Percentiles rank a stretch among this genome's conserved stretches.
Evolutionary conservation across 2,888 invertebrate genomes (phyloP).

Genomic region (Biston stratarius): DNA sequence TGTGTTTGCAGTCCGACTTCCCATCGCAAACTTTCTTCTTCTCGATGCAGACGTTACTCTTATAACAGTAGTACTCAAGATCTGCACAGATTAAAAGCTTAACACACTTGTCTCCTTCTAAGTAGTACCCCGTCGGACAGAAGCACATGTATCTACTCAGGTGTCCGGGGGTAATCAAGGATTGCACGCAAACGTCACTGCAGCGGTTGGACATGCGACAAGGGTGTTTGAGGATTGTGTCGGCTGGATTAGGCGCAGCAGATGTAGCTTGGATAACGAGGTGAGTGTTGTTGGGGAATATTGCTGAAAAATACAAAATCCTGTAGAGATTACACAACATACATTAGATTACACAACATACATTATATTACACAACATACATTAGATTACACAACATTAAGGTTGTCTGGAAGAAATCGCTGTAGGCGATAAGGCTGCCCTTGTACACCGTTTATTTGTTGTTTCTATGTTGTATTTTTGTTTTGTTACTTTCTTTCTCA

Average conservation of each 20-base stretch:
- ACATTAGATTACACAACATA: no score
- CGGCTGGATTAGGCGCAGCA: slow-evolving; percentile 46
- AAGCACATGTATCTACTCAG: slow-evolving; percentile 71
- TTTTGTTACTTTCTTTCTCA: no score
- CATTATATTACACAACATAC: no score
- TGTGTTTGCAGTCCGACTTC: slow-evolving; percentile 78
- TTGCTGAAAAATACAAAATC: slow-evolving; percentile 65
- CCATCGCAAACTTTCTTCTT: slow-evolving; percentile 79
- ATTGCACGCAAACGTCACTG: slow-evolving; percentile 90
- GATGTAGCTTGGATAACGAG: slow-evolving; percentile 65
- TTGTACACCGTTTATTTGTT: no score
- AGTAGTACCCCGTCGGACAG: slow-evolving; percentile 89
- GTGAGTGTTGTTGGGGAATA: slow-evolving; percentile 79
- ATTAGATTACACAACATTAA: no score
- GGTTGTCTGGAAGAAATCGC: no score
- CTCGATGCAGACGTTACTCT: slow-evolving; percentile 76
- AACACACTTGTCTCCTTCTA: slow-evolving; percentile 86
- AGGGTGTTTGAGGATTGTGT: slow-evolving; percentile 74
- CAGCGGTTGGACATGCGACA: slow-evolving; percentile 90
- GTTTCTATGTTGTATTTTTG: no score
- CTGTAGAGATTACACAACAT: not conserved
- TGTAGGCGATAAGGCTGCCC: no score
- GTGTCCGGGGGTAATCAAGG: slow-evolving; percentile 40
- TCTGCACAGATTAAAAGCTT: slow-evolving; percentile 80
- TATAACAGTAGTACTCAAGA: slow-evolving; percentile 75